A percentile compares a stretch with the other conserved stretches of the same genome.
Evolutionary conservation across 2,888 invertebrate genomes (phyloP).

Genomic region (Isoperla grammatica): DNA sequence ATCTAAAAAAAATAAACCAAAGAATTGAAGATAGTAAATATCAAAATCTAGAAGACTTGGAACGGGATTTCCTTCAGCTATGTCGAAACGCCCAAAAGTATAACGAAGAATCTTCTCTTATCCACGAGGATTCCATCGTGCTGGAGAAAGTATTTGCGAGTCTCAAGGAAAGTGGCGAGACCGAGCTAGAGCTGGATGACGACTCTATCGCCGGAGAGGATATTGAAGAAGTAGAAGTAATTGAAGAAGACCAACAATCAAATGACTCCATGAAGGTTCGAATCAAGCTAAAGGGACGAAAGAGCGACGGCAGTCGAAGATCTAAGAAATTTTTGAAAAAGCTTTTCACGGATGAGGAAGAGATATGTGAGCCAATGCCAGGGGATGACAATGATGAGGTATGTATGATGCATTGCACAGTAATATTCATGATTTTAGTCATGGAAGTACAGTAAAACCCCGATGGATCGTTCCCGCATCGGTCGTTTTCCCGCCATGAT

Average conservation of each 20-base stretch:
- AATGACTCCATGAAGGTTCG: constrained; percentile 25
- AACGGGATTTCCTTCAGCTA: constrained; percentile 50
- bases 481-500: too few relatives aligned
- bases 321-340: not conserved
- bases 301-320: constrained; percentile 10
- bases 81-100: constrained; percentile 55
- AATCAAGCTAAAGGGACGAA: constrained; percentile 25
- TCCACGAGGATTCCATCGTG: constrained; percentile 54
- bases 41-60: constrained; percentile 32
- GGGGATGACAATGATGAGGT: too few relatives aligned
- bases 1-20: constrained; percentile 50
- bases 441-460: too few relatives aligned
- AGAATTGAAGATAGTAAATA: constrained; percentile 39
- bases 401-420: too few relatives aligned
- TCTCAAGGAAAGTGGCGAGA: constrained; percentile 31
- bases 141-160: constrained; percentile 42
- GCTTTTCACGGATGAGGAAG: not conserved
- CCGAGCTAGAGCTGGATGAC: constrained; percentile 17
- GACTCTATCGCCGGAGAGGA: not conserved
- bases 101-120: constrained; percentile 53
- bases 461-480: too few relatives aligned
- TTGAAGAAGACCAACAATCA: constrained; percentile 20
- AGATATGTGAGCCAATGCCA: not conserved
- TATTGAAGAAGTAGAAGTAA: constrained; percentile 17
- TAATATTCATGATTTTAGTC: too few relatives aligned